Evolutionary conservation across 2,797 vertebrate species (phyloP), one percentile per base, ranked within the genome.

Genomic region (Spinus olivaceus): DNA sequence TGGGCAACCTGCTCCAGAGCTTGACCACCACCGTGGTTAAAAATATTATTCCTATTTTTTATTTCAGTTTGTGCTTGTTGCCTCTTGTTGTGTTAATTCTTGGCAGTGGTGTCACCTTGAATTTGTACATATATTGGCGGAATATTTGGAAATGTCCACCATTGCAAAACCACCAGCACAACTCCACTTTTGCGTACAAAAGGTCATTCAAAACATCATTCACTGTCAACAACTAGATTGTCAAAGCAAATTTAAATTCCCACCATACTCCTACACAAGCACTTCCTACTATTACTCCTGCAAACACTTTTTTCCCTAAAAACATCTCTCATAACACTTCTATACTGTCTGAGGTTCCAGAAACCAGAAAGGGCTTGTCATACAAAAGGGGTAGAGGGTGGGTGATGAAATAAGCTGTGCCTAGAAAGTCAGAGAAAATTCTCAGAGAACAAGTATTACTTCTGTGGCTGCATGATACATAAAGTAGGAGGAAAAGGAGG

Each of bases 221-320:
- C 54, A 35, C 86, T 86, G 88, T 86, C 86, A 95, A 76, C 87
- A 91, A 66, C 32, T 32, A 66, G 24, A 22, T 25, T 74, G 67
- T 86, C 81, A 95, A 88, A 95, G 64, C 65, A 89, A 86, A 86
- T 89, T 89, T 78, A 67, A 90, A 92, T 92, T 95, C 54, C 91
- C 81, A 93, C 63, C 64, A 63, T 27, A 84, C 88, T 81, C 84
- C 88, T 77, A 93, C 83, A 56, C 49, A 92, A 87, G 67, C 71
- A 89, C 86, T 70, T 95, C 94, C 83, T 88, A 90, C 73, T 93
- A 73, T 54, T 81, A 90, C 56, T 87, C 49, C 47, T 61, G 66
- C 35, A 81, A 88, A 7, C 2, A 2, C 57, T 88, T 69, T 86
- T 85, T 67, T 9, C 32, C 44, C 23, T 60, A 22, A 94, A 87